A percentile compares a stretch with the other conserved stretches of the same genome.
Evolutionary conservation across 2,113 vertebrate species (phyloP).

Genomic region (Girardinichthys multiradiatus): DNA sequence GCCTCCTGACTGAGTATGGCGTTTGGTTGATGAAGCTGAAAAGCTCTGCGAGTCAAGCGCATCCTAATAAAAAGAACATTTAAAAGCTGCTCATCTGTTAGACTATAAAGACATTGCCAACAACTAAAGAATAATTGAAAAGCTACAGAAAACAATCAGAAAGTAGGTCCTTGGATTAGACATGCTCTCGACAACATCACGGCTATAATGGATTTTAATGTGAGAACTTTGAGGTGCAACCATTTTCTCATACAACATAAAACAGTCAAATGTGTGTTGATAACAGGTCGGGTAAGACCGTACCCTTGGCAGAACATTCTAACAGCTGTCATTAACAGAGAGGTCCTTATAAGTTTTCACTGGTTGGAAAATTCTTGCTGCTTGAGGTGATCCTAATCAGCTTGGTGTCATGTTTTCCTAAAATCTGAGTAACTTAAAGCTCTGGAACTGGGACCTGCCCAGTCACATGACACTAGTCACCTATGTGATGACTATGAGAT

Average conservation of each 20-base stretch:
- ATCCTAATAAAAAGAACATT: neutral
- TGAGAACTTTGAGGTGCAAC: neutral
- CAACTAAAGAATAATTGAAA: too few species aligned
- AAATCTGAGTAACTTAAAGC: slow-evolving; percentile 6
- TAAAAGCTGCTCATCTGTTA: slow-evolving; percentile 39
- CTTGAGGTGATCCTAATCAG: slow-evolving; percentile 11
- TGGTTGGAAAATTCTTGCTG: slow-evolving; percentile 15
- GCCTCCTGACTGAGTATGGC: too few species aligned
- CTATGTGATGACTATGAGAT: slow-evolving; percentile 75
- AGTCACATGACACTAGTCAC: slow-evolving; percentile 4
- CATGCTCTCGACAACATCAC: too few species aligned
- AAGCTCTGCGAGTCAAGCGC: neutral
- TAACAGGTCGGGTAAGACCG: slow-evolving; percentile 12
- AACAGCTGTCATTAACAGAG: slow-evolving; percentile 50
- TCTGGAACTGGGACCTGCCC: slow-evolving; percentile 46
- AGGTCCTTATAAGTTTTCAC: slow-evolving; percentile 42
- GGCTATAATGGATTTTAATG: neutral
- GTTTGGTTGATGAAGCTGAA: neutral
- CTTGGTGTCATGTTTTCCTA: slow-evolving; percentile 17
- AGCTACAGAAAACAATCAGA: too few species aligned
- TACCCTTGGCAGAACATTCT: slow-evolving; percentile 58
- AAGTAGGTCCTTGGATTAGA: too few species aligned
- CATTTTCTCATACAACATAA: slow-evolving; percentile 4
- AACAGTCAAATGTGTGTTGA: neutral
- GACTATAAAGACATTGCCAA: neutral